phyloP scores from a whole-genome alignment of 2,113 vertebrate species.

The Perca schrenkii region DNA sequence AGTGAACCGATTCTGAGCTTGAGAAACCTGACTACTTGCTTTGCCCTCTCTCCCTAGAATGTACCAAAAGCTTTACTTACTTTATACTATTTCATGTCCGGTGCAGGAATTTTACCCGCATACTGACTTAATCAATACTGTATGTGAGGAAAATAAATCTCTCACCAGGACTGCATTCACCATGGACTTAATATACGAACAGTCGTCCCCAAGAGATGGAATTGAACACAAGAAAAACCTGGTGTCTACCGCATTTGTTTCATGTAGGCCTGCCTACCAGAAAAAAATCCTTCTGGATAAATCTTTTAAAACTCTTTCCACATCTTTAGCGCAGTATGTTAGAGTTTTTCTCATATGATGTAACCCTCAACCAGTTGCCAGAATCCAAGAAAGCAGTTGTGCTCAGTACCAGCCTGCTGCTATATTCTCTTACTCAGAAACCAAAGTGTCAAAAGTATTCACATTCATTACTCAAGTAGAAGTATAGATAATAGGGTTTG shows the following conservation, averaged over 20 bases:
- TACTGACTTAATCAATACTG: slow-evolving; percentile 51
- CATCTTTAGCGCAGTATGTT: slow-evolving; percentile 16
- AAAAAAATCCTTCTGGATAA: slow-evolving; percentile 15
- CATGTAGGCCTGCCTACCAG: neutral
- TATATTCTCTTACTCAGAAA: slow-evolving; percentile 25
- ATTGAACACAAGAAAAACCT: slow-evolving; percentile 3
- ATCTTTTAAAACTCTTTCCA: neutral
- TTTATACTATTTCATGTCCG: slow-evolving; percentile 34
- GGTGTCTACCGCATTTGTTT: slow-evolving; percentile 5
- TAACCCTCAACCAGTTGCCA: slow-evolving; percentile 39
- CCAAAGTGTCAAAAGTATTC: too few species aligned
- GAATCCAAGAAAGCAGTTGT: slow-evolving; percentile 39
- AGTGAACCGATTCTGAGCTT: slow-evolving; percentile 6
- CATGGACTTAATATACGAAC: slow-evolving; percentile 31
- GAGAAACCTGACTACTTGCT: slow-evolving; percentile 27
- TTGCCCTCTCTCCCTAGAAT: neutral
- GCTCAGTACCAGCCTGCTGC: slow-evolving; percentile 24
- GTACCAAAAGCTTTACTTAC: slow-evolving; percentile 26
- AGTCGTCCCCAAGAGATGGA: slow-evolving; percentile 17
- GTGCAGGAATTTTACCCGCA: slow-evolving; percentile 19
- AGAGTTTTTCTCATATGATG: slow-evolving; percentile 34
- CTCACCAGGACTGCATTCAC: slow-evolving; percentile 27
- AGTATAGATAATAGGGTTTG: too few species aligned
- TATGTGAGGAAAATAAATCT: slow-evolving; percentile 23
- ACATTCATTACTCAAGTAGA: too few species aligned